Conservation (phyloP, 2,888 invertebrate genomes). For the Gymnocheta viridis region DNA sequence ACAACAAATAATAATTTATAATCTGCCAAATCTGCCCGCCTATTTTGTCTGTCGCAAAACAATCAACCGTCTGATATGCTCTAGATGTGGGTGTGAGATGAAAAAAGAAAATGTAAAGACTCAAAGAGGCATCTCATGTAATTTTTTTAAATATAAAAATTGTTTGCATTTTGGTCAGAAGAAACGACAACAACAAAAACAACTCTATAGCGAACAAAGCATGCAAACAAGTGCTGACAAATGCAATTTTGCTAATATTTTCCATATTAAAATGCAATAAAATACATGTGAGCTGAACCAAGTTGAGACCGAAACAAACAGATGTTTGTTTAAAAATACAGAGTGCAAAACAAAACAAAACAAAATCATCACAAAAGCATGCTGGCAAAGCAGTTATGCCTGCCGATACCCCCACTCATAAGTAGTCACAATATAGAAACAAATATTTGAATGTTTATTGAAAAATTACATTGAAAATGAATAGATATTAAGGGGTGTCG, state of each 20-base stretch:
- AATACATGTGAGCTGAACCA: constrained; percentile 11
- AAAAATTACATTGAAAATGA: neutral
- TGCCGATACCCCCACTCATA: constrained; percentile 1
- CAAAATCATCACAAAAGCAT: neutral
- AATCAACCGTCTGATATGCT: neutral
- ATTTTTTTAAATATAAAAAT: constrained; percentile 42
- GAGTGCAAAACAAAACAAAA: neutral
- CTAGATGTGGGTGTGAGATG: constrained; percentile 4
- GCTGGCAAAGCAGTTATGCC: constrained; percentile 25
- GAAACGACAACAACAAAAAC: neutral
- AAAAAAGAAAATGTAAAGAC: neutral
- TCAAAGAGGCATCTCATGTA: constrained; percentile 13
- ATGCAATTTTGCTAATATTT: constrained; percentile 27
- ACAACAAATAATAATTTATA: constrained; percentile 9
- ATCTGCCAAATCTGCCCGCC: constrained; percentile 4
- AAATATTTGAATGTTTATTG: constrained; percentile 9
- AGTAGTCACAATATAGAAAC: constrained; percentile 27
- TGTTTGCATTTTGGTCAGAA: constrained; percentile 5
- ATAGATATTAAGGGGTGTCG: neutral
- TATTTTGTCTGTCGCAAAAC: neutral
- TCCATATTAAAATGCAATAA: constrained; percentile 27
- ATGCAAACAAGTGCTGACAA: constrained; percentile 34
- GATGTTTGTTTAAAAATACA: constrained; percentile 29
- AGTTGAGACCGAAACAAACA: constrained; percentile 17
- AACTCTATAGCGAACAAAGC: no score